phyloP scores from a whole-genome alignment of 1,140 invertebrate genomes.

The Cyclargus thomasi region DNA sequence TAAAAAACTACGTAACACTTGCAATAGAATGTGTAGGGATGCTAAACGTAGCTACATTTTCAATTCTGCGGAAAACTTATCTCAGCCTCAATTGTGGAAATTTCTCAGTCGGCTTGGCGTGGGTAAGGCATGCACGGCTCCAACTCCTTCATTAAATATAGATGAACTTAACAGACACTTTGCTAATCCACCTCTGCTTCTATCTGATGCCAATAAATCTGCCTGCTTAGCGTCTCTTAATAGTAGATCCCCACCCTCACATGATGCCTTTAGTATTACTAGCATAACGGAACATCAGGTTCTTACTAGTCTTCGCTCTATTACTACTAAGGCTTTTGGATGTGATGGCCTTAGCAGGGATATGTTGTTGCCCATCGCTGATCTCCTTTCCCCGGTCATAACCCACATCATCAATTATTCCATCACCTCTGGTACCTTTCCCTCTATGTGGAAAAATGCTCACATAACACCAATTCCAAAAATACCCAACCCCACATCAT shows the following conservation, averaged over 20 bases:
- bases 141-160: too few relatives aligned
- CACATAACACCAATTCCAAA: conserved; percentile 17
- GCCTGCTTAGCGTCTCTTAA: too few relatives aligned
- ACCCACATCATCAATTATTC: conserved; percentile 21
- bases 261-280: too few relatives aligned
- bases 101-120: too few relatives aligned
- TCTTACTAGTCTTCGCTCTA: too few relatives aligned
- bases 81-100: too few relatives aligned
- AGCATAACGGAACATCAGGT: too few relatives aligned
- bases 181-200: background rate
- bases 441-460: background rate
- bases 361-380: conserved; percentile 15
- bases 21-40: conserved; percentile 10
- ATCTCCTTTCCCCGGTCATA: conserved; percentile 16
- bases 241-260: too few relatives aligned
- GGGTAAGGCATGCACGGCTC: too few relatives aligned
- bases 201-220: background rate
- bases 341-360: conserved; percentile 9
- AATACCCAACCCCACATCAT: background rate
- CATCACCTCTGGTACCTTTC: conserved; percentile 7
- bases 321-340: too few relatives aligned
- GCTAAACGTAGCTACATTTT: conserved; percentile 16
- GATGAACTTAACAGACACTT: too few relatives aligned
- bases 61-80: background rate
- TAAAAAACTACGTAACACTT: too few relatives aligned